Conservation (phyloP, 2,113 vertebrate genomes). For the Bettongia penicillata region DNA sequence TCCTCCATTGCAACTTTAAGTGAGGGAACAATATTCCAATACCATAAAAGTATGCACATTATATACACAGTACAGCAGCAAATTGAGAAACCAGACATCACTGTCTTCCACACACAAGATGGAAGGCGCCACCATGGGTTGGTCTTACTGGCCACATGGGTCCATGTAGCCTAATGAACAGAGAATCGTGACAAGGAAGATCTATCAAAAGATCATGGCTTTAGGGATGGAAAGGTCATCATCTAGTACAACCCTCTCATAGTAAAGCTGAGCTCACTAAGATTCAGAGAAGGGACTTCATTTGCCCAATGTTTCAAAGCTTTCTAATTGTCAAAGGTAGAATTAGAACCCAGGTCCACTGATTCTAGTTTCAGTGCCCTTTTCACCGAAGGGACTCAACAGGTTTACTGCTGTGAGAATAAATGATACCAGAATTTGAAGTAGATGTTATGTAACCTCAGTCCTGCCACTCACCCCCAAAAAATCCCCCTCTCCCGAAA, state of each 20-base stretch:
- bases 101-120: neutral
- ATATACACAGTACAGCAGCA: neutral
- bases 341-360: neutral
- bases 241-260: neutral
- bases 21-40: neutral
- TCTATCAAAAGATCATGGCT: neutral
- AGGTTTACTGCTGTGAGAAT: neutral
- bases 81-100: neutral
- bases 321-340: neutral
- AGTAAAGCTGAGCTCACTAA: neutral
- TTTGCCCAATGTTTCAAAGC: neutral
- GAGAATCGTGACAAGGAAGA: neutral
- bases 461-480: slow-evolving; percentile 14
- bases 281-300: neutral
- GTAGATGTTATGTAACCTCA: slow-evolving; percentile 57
- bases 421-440: slow-evolving; percentile 58
- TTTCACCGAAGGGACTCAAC: neutral
- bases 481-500: neutral
- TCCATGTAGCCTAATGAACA: neutral
- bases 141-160: neutral
- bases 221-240: neutral
- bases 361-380: neutral
- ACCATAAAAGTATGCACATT: neutral
- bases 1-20: neutral
- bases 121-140: neutral